Percentiles rank a stretch among this genome's conserved stretches.
Conservation (phyloP, 2,888 invertebrate species). For the Panopea generosa region DNA sequence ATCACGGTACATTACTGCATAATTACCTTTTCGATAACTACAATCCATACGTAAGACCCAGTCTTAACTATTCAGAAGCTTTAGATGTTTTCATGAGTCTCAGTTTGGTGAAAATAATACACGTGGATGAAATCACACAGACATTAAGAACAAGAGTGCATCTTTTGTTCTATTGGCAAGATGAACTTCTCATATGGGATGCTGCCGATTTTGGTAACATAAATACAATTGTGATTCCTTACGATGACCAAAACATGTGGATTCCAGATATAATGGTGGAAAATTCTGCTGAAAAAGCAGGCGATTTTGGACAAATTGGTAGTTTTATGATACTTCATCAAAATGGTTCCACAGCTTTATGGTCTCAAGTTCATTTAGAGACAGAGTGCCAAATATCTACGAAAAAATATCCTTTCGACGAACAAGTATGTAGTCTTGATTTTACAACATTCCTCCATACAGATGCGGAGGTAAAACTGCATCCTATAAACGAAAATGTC, state of each 20-base stretch:
- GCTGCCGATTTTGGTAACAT: constrained; percentile 16
- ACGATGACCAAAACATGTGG: constrained; percentile 27
- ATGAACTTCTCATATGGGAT: constrained; percentile 40
- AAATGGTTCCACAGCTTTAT: constrained; percentile 23
- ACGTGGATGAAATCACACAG: constrained; percentile 39
- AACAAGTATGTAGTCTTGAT: constrained; percentile 25
- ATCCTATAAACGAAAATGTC: background rate
- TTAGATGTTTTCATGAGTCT: constrained; percentile 5
- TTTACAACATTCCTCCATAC: constrained; percentile 24
- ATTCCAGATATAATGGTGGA: constrained; percentile 30
- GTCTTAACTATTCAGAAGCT: background rate
- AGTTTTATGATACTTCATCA: constrained; percentile 8
- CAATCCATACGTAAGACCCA: constrained; percentile 11
- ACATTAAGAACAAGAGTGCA: constrained; percentile 31
- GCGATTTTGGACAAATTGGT: constrained; percentile 30
- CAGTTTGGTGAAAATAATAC: constrained; percentile 29
- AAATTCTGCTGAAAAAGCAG: constrained; percentile 33
- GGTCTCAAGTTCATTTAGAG: constrained; percentile 35
- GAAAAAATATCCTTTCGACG: constrained; percentile 45
- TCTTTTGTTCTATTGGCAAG: constrained; percentile 31
- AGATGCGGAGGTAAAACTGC: constrained; percentile 18
- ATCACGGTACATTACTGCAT: constrained; percentile 3
- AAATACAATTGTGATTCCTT: constrained; percentile 23
- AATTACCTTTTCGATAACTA: constrained; percentile 8
- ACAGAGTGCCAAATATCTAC: constrained; percentile 44